phyloP scores from a whole-genome alignment of 2,888 invertebrate genomes.

The Xanthorhoe designata region DNA sequence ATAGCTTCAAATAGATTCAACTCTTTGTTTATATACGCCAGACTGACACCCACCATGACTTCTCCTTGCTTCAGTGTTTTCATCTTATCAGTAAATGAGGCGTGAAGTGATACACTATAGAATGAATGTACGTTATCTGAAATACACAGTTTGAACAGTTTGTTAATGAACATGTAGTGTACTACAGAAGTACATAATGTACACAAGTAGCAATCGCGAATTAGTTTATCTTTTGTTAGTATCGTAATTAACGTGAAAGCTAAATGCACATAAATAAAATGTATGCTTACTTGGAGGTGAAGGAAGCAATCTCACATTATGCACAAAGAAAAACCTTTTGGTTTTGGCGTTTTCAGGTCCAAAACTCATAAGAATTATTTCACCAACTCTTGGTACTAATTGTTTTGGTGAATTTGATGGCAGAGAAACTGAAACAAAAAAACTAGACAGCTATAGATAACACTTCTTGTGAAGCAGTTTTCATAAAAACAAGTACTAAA shows the following conservation, averaged over 20 bases:
- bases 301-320: conserved; percentile 68
- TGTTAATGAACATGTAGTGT: neutral
- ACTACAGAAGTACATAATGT: neutral
- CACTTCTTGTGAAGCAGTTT: no score
- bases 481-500: no score
- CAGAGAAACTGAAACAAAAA: conserved; percentile 65
- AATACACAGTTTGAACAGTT: conserved; percentile 40
- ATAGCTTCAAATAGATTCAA: conserved; percentile 87
- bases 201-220: no score
- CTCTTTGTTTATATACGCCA: conserved; percentile 76
- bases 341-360: conserved; percentile 59
- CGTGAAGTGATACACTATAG: conserved; percentile 68
- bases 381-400: conserved; percentile 68
- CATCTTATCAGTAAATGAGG: conserved; percentile 72
- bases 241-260: neutral
- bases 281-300: conserved; percentile 68
- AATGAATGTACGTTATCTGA: conserved; percentile 70
- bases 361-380: conserved; percentile 68
- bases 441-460: no score
- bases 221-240: neutral
- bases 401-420: conserved; percentile 58
- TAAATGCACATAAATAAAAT: neutral
- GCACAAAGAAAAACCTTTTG: conserved; percentile 72
- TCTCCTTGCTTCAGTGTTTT: conserved; percentile 62
- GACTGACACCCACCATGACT: conserved; percentile 56